These are phyloP conservation scores for Corvus hawaiiensis DNA, from an alignment of 2,113 vertebrate species.

Conservation along the genomic window DNA sequence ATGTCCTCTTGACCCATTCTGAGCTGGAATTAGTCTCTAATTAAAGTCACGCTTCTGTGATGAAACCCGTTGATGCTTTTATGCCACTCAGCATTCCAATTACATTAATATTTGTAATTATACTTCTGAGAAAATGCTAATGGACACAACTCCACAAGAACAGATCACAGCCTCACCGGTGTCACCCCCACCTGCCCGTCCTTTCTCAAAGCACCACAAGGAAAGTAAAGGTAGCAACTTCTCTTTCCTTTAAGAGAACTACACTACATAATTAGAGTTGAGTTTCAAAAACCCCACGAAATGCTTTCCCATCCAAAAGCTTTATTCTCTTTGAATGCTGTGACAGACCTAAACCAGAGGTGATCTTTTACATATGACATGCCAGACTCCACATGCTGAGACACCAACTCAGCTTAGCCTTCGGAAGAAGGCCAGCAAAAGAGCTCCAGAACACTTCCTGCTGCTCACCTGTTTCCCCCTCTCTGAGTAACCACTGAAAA, in stretches of 20 bases:
- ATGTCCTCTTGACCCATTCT: not conserved
- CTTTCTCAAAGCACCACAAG: not conserved
- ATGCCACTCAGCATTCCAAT: not conserved
- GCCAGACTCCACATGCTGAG: not conserved
- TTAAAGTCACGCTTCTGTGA: not conserved
- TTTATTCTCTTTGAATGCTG: not conserved
- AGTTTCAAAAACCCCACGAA: not conserved
- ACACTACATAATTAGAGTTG: not conserved
- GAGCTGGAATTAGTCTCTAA: not conserved
- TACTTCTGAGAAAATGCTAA: conserved; percentile 11
- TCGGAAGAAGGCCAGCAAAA: not conserved
- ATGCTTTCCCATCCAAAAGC: not conserved
- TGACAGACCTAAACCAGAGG: not conserved
- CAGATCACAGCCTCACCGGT: not conserved
- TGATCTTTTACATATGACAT: not conserved
- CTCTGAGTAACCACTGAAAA: not conserved
- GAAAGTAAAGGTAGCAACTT: not conserved
- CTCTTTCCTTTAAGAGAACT: not conserved
- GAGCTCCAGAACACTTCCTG: not conserved
- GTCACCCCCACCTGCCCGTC: not conserved
- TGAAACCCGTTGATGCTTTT: not conserved
- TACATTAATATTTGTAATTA: conserved; percentile 33
- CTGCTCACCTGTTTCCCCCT: not conserved
- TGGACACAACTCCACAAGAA: not conserved
- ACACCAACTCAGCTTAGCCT: not conserved